phyloP scores from a whole-genome alignment of 2,797 vertebrate genomes.

The Helostoma temminkii region DNA sequence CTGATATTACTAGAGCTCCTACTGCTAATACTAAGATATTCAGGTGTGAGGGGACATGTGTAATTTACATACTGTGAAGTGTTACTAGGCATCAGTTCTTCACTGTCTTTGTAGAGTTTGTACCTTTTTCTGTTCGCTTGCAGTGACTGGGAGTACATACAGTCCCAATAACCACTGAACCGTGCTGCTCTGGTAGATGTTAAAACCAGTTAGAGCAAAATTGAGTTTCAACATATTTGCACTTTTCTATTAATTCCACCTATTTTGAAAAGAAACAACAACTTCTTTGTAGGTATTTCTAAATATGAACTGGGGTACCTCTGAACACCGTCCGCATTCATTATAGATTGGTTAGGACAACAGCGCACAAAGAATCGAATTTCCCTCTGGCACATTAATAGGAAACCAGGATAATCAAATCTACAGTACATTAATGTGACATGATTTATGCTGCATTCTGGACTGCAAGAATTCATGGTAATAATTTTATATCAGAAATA shows the following conservation, averaged over 20 bases:
- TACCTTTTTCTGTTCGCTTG: too few species aligned
- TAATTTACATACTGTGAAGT: slow-evolving; percentile 2
- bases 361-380: slow-evolving; percentile 24
- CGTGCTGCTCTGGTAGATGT: neutral
- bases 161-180: neutral
- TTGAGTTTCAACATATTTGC: neutral
- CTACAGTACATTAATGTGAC: slow-evolving; percentile 49
- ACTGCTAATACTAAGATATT: slow-evolving; percentile 16
- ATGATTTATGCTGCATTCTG: slow-evolving; percentile 65
- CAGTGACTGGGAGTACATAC: neutral
- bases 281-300: slow-evolving; percentile 9
- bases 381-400: slow-evolving; percentile 55
- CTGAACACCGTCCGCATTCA: slow-evolving; percentile 4
- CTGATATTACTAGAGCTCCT: slow-evolving; percentile 20
- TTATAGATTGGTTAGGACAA: slow-evolving; percentile 30
- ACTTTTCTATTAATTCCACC: neutral
- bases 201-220: neutral
- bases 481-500: slow-evolving; percentile 32
- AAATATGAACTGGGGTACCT: slow-evolving; percentile 7
- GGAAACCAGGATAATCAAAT: slow-evolving; percentile 59
- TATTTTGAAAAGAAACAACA: neutral
- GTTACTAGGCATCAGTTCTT: neutral
- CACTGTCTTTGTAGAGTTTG: slow-evolving; percentile 1
- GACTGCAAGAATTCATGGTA: slow-evolving; percentile 24
- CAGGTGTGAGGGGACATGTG: slow-evolving; percentile 20